These are phyloP conservation scores for Notocelia uddmanniana DNA, from an alignment of 2,888 invertebrate species.

Conservation along the genomic window DNA sequence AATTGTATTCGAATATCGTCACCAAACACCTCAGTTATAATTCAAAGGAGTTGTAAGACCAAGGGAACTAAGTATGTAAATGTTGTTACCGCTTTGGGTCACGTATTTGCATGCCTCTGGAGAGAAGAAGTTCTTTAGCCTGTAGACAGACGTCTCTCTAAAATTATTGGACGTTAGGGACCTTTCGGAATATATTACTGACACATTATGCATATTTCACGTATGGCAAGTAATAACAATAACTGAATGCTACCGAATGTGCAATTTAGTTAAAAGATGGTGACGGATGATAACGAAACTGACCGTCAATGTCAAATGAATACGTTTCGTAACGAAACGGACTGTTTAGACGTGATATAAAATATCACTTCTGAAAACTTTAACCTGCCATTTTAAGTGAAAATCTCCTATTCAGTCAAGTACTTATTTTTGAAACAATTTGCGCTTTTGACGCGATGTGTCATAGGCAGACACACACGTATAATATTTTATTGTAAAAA, in stretches of 20 bases:
- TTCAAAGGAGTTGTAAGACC: slow-evolving; percentile 5
- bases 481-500: too few relatives aligned
- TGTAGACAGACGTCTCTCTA: slow-evolving; percentile 7
- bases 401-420: too few relatives aligned
- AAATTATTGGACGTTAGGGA: slow-evolving; percentile 26
- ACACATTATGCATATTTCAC: background rate
- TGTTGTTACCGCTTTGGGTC: slow-evolving; percentile 22
- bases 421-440: too few relatives aligned
- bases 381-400: too few relatives aligned
- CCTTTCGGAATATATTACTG: slow-evolving; percentile 4
- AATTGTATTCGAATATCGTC: background rate
- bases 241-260: background rate
- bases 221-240: background rate
- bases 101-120: slow-evolving; percentile 24
- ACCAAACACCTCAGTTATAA: background rate
- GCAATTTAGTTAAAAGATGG: too few relatives aligned
- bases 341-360: too few relatives aligned
- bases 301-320: too few relatives aligned
- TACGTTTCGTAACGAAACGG: too few relatives aligned
- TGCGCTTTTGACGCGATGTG: too few relatives aligned
- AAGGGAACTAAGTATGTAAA: slow-evolving; percentile 24
- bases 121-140: slow-evolving; percentile 9
- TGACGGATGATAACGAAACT: too few relatives aligned
- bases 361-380: too few relatives aligned
- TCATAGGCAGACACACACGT: too few relatives aligned